Base-by-base conservation (phyloP, 2,888 invertebrate species). In the Agonopterix heracliana region DNA sequence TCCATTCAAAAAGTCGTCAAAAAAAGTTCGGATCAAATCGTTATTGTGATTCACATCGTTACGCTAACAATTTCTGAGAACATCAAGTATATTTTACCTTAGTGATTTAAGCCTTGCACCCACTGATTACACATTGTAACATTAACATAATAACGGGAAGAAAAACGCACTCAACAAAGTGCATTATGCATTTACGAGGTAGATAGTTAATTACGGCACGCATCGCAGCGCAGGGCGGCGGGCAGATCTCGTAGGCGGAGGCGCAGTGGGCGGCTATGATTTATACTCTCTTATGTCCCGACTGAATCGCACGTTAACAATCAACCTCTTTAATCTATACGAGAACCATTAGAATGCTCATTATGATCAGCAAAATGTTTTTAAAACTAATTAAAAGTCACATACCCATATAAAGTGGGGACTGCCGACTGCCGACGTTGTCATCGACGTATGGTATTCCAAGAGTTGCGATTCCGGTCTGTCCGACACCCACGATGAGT, bases 361-460 rank as follows among this genome's bases (percentile, higher is more conserved):
- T 38, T 38, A 10, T 38, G 1, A n/a, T 38, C 11, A 9, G 38
- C n/a, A 38, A 38, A 38, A 10, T 3, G 9, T 1, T 10, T 38
- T 10, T 10, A 10, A 10, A 10, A 26, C 26, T 26, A 26, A 26
- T 26, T 26, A 26, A 26, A 26, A 26, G 26, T n/a, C n/a, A 88
- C 91, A 92, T 81, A 95, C 95, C 95, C 89, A 97, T 96, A 85
- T 97, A 97, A 60, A 97, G 91, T 26, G 97, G 96, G 51, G 96
- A 96, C 79, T 97, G 96, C 66, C 95, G 91, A 82, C 95, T 96
- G 65, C 96, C 95, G 52, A 97, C 96, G 78, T 97, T 97, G 79
- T 97, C 97, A 65, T 97, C 97, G 57, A 97, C 96, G 77, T 96
- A 97, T 3, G 97, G 97, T 65, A 97, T 97, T 12, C 97, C 97